Conservation (phyloP, 2,113 vertebrate genomes). For the Glaucomys volans region DNA sequence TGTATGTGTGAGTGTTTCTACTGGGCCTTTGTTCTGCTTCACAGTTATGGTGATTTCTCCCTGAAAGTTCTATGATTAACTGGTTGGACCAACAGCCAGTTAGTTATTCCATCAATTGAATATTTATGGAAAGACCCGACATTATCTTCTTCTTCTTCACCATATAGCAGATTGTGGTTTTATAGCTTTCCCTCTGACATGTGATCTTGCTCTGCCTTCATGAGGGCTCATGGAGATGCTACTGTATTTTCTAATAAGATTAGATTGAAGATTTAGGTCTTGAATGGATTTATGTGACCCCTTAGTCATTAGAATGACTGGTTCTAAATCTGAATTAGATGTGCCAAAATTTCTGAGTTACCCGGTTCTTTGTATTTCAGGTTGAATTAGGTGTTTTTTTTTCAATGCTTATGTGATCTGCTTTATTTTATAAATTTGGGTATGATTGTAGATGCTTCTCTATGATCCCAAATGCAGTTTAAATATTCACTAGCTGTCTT, state of each 20-base stretch:
- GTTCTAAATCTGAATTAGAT: neutral
- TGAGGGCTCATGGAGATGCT: neutral
- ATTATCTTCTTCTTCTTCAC: neutral
- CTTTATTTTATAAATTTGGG: conserved; percentile 27
- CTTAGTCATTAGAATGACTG: neutral
- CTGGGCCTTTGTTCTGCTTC: neutral
- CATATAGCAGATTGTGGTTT: neutral
- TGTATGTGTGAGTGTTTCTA: neutral
- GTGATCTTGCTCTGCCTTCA: neutral
- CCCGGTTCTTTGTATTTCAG: neutral
- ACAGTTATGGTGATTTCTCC: neutral
- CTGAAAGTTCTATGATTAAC: neutral
- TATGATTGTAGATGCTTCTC: neutral
- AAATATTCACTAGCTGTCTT: conserved; percentile 34
- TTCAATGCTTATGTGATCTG: neutral
- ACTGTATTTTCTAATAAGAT: neutral
- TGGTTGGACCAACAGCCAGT: neutral
- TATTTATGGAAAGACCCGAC: neutral
- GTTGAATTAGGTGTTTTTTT: neutral
- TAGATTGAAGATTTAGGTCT: neutral
- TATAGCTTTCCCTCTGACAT: neutral
- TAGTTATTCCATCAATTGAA: neutral
- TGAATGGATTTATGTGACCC: neutral
- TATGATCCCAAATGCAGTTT: neutral
- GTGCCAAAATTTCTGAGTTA: neutral